Base-by-base conservation (phyloP, 92 coral and sea anemone species). In the Meandrina meandrites region DNA sequence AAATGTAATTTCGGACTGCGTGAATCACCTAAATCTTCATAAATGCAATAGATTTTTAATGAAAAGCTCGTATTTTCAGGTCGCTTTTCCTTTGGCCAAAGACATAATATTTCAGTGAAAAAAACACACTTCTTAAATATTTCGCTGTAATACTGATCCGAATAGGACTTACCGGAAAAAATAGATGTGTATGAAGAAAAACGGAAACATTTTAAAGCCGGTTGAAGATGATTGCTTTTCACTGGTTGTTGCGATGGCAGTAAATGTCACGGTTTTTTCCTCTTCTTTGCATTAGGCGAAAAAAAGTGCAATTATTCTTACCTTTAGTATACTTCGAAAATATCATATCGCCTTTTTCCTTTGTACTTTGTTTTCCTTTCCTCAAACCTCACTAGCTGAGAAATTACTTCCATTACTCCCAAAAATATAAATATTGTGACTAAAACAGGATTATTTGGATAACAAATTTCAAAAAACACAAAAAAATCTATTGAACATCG, bases 391-490 rank as follows among this genome's bases (percentile, higher is more conserved):
- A 2, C 30, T 22, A 32, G 24, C 79, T 51, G 22, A 51, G 77
- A 83, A 50, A 83, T 73, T 82, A 53, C 60, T 51, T 83, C 79
- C 86, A 71, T 54, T 36, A 71, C 30, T 51, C 32, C 30, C 5
- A 17, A 40, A 72, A 70, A 34, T 32, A 34, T 24, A 69, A 50
- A 53, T 71, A 35, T 83, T 73, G 31, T 83, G 68, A n/a, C 79
- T 56, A 24, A 75, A 57, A 16, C 73, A 36, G 57, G 72, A 24
- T 58, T 68, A 71, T 84, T 84, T 84, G 28, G 22, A 27, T 50
- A 56, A 35, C 30, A 54, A n/a, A 53, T 50, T 83, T 56, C 32
- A 27, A 19, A 27, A 64, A 75, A 67, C 16, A 18, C 51, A 81
- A n/a, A 42, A 31, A 22, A 24, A 22, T 53, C 27, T 70, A 31